phyloP scores from a whole-genome alignment of 2,113 vertebrate genomes.

The Tetrax tetrax region DNA sequence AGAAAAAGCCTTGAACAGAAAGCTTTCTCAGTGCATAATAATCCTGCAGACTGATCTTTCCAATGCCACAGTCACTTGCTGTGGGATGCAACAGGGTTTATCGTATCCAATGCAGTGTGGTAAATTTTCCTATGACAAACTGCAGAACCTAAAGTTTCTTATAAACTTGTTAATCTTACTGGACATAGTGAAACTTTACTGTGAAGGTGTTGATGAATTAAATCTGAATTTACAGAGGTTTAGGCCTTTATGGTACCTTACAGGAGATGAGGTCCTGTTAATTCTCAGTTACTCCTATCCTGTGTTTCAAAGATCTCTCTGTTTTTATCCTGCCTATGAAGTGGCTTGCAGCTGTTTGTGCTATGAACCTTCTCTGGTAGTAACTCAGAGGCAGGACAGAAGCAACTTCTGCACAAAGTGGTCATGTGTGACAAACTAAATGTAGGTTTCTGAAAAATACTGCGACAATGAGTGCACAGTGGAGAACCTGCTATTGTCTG shows the following conservation, averaged over 20 bases:
- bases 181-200: neutral
- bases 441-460: neutral
- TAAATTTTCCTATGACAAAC: neutral
- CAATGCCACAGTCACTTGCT: neutral
- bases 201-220: neutral
- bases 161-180: neutral
- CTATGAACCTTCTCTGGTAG: neutral
- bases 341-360: neutral
- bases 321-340: neutral
- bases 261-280: neutral
- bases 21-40: neutral
- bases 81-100: neutral
- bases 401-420: neutral
- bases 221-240: neutral
- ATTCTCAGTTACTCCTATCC: neutral
- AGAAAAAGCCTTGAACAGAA: neutral
- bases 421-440: neutral
- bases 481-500: neutral
- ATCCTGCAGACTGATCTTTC: neutral
- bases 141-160: neutral
- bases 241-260: fast-evolving
- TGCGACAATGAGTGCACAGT: neutral
- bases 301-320: neutral
- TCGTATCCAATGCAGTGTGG: neutral
- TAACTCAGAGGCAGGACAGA: neutral